Evolutionary conservation across 2,113 vertebrate genomes (phyloP).

Genomic region (Balaenoptera acutorostrata): DNA sequence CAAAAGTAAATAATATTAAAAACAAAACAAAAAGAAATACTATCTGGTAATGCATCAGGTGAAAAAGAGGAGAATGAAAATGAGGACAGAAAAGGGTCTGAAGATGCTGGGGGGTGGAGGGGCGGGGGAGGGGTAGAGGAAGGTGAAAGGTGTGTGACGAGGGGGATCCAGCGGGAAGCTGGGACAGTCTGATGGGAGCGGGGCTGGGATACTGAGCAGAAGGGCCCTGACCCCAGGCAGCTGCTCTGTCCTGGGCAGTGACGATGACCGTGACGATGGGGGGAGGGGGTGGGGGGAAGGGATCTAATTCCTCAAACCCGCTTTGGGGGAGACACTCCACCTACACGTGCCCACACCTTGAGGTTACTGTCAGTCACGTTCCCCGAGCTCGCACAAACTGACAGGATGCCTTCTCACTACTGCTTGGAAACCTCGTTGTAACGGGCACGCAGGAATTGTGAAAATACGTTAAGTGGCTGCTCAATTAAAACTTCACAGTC

Average conservation of each 20-base stretch:
- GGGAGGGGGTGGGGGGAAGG: slow-evolving; percentile 59
- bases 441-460: slow-evolving; percentile 46
- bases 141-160: too few species aligned
- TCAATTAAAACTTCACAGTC: slow-evolving; percentile 58
- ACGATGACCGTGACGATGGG: slow-evolving; percentile 77
- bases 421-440: slow-evolving; percentile 62
- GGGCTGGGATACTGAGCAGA: not conserved
- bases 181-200: too few species aligned
- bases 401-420: slow-evolving; percentile 44
- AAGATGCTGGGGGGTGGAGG: not conserved
- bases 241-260: slow-evolving; percentile 86
- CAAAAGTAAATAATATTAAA: too few species aligned
- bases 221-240: slow-evolving; percentile 83
- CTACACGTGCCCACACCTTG: not conserved
- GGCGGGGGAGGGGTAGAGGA: not conserved
- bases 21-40: not conserved
- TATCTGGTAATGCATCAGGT: not conserved
- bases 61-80: not conserved
- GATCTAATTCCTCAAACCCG: slow-evolving; percentile 6
- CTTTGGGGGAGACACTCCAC: slow-evolving; percentile 31
- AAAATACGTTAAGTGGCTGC: slow-evolving; percentile 48
- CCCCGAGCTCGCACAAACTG: not conserved
- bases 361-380: slow-evolving; percentile 36
- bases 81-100: not conserved
- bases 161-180: not conserved